Evolutionary conservation across 1,140 invertebrate genomes (phyloP).

Genomic region (Radopholus similis): DNA sequence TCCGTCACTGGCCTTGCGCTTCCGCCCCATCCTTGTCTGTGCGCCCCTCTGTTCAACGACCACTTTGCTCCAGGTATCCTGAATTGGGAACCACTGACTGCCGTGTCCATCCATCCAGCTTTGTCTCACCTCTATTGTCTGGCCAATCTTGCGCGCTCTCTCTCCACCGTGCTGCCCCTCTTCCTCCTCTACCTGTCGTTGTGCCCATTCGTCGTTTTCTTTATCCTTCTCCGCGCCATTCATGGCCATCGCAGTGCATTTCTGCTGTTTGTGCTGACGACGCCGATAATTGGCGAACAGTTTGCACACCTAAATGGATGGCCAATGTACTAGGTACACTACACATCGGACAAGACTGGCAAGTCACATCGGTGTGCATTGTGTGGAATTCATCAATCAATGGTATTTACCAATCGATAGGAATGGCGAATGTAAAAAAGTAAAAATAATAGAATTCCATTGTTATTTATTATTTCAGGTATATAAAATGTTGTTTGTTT

Average conservation of each 20-base stretch:
- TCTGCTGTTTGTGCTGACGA: constrained; percentile 19
- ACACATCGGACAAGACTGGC: not conserved
- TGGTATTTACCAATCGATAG: not conserved
- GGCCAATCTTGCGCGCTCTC: constrained; percentile 4
- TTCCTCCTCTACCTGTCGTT: not conserved
- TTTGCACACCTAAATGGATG: constrained; percentile 5
- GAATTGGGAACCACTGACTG: not conserved
- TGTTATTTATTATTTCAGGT: too few species aligned
- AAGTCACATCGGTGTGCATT: not conserved
- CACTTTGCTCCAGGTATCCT: not conserved
- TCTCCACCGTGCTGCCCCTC: not conserved
- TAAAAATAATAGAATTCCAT: not conserved
- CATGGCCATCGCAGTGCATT: not conserved
- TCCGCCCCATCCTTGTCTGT: too few species aligned
- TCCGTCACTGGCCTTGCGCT: too few species aligned
- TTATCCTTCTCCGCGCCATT: not conserved
- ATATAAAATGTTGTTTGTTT: too few species aligned
- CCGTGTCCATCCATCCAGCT: not conserved
- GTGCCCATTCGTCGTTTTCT: not conserved
- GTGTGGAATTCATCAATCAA: not conserved
- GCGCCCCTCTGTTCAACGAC: not conserved
- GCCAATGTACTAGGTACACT: not conserved
- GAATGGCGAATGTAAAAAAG: not conserved
- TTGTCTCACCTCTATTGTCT: not conserved
- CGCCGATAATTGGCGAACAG: constrained; percentile 20